These are phyloP conservation scores for Drosophila biarmipes DNA, from an alignment of 1,140 invertebrate genomes.

Conservation along the genomic window DNA sequence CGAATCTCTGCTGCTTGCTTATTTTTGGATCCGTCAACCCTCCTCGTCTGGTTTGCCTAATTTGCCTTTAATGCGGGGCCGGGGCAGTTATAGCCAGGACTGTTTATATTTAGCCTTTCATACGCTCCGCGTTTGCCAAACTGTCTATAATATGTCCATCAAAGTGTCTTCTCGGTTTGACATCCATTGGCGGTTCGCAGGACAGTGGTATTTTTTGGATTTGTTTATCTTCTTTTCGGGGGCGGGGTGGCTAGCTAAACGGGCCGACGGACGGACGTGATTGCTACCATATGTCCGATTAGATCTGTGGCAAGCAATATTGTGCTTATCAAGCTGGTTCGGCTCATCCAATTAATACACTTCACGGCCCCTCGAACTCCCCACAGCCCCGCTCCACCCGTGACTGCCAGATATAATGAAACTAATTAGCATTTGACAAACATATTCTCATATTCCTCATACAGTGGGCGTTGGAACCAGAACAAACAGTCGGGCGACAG, in stretches of 20 bases:
- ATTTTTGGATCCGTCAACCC: conserved; percentile 60
- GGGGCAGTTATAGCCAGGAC: conserved; percentile 2
- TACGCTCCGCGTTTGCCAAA: conserved; percentile 37
- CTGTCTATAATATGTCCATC: conserved; percentile 62
- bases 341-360: conserved; percentile 61
- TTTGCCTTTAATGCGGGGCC: conserved; percentile 32
- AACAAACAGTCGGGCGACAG: not conserved
- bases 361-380: conserved; percentile 27
- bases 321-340: conserved; percentile 56
- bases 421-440: conserved; percentile 76
- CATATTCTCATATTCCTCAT: conserved; percentile 32
- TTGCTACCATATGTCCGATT: conserved; percentile 48
- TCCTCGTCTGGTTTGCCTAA: conserved; percentile 34
- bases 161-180: conserved; percentile 52
- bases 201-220: conserved; percentile 10
- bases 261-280: conserved; percentile 35
- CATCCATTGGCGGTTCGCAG: conserved; percentile 41
- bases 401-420: conserved; percentile 49
- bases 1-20: conserved; percentile 42
- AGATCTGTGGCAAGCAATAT: conserved; percentile 32
- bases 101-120: conserved; percentile 54
- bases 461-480: conserved; percentile 14
- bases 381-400: conserved; percentile 11
- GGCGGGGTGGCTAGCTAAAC: conserved; percentile 23
- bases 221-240: not conserved